Evolutionary conservation across 2,797 vertebrate species (phyloP), one percentile per base, ranked within the genome.

Genomic region (Coranthus polyacanthus): DNA sequence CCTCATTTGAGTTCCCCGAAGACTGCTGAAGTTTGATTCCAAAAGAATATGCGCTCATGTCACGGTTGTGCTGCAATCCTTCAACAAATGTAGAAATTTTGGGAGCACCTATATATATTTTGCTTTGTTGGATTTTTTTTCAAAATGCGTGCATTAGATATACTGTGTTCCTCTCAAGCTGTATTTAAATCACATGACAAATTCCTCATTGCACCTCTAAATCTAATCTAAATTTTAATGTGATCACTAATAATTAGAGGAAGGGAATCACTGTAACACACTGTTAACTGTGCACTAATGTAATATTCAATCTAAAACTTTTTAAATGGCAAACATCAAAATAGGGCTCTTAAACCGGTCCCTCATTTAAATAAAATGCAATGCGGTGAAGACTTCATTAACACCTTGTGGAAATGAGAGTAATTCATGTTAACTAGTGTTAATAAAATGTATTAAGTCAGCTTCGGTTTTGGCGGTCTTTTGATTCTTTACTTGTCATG

Each of bases 181-280:
- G 20, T 21, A 42, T 15, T 50, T 45, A 39, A 70, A 17, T 16
- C 51, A 26, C 15, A 52, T 2, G 5, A 38, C 20, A 43, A 55
- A 62, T 65, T 13, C 37, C 50, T 66, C 3, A 44, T 22, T 58
- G n/a, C n/a, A 51, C 8, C 5, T 68, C 12, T 10, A 68, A 79
- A 62, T 75, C 26, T 17, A 13, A 49, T 62, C 49, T 36, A 32
- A 67, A 50, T 47, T 49, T 59, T 15, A 6, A 59, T 70, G 51
- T 45, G 9, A 58, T 67, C 21, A 47, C 17, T 36, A 59, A 50
- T 78, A 58, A 72, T 58, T 46, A 66, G 64, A 77, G 64, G 72
- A 89, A 85, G 73, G 79, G 75, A 78, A 81, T 72, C 47, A 46
- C 17, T 60, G 16, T 55, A 67, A 68, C 36, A n/a, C 16, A 18